Base-by-base conservation (phyloP, 2,113 vertebrate genomes). In the Austrofundulus limnaeus region DNA sequence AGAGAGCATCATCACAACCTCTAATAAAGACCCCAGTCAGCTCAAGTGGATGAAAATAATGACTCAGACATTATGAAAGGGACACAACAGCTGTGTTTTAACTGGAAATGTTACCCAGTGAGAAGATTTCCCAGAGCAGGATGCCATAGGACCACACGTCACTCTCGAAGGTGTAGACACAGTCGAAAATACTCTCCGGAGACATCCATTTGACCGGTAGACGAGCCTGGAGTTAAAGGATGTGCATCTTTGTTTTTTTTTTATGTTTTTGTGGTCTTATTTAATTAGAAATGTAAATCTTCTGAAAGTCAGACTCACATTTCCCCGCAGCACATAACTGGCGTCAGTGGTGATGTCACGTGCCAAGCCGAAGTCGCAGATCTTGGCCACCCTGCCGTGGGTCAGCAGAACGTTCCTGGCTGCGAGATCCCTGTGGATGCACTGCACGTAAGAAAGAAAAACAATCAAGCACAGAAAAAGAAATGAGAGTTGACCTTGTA, bases 181-280 rank as follows among this genome's bases (percentile, higher is more conserved):
- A 97, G 81, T 97, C 94, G 75, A 99, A 99, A 75, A 99, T 95
- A 66, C 97, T 99, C 85, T 99, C 97, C 0, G 97, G 97, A 9
- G 97, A 96, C 97, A 99, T 99, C 97, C 97, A 99, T 85, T 99
- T 99, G 63, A 99, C 97, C 0, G 97, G 97, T 19, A 99, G 94
- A 51, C 97, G 95, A 69, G 96, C 97, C 97, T 99, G 6, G 20
- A 23, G 5, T 5, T n/a, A n/a, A 10, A 17, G 0, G 20, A 17
- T 25, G 23, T 17, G 9, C 21, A 43, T 57, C 9, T n/a, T 11
- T 39, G 25, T 38, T 39, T 43, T 42, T 17, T 24, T 5, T 34
- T 34, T 5, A 9, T 34, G 5, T 34, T 34, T 34, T 34, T 34
- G 31, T 10, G 3, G 7, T 28, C 28, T 28, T 28, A 28, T 28